Base-by-base conservation (phyloP, 2,888 invertebrate species). In the Andrena bucephala region DNA sequence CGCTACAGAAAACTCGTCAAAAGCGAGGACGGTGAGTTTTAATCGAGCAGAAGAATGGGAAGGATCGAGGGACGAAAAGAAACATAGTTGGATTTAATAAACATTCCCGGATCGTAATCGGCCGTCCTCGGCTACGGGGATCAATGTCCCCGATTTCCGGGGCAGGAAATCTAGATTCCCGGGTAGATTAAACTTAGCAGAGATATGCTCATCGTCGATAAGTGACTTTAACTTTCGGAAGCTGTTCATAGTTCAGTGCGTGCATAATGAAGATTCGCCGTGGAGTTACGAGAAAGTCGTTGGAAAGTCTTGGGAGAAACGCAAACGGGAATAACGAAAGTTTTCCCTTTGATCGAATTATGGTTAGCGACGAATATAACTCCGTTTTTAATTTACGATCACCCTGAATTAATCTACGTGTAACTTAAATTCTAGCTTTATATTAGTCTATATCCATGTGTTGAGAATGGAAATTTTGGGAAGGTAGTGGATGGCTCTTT, bases 41-140 rank as follows among this genome's bases (percentile, higher is more conserved):
- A 83, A 87, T 85, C 85, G 74, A 69, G 68, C 0, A 59, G 73
- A 83, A 78, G 70, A 82, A 85, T 71, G 77, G 71, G 70, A 74
- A 74, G 74, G 31, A 63, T 78, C 36, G 72, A 68, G 63, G 62
- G 57, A 62, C 70, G 76, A 72, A 85, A 86, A 86, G 86, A 87
- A 86, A 84, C 83, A 81, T 85, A 87, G 85, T 74, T 81, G 86
- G 88, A 88, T 87, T 87, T 87, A 87, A 87, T 87, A 87, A 88
- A 87, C 87, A 88, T 87, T 87, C 87, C 88, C 81, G 81, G 79
- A 66, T 81, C 83, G 87, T 87, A 87, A 87, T 87, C 86, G 87
- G 83, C 83, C 76, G 79, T 71, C 81, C 67, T 72, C 77, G 70
- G 77, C 68, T 67, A 80, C 75, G 74, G 77, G 68, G 84, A 75